These are phyloP conservation scores for Xenopus petersii DNA, from an alignment of 2,797 vertebrate species.

Conservation along the genomic window DNA sequence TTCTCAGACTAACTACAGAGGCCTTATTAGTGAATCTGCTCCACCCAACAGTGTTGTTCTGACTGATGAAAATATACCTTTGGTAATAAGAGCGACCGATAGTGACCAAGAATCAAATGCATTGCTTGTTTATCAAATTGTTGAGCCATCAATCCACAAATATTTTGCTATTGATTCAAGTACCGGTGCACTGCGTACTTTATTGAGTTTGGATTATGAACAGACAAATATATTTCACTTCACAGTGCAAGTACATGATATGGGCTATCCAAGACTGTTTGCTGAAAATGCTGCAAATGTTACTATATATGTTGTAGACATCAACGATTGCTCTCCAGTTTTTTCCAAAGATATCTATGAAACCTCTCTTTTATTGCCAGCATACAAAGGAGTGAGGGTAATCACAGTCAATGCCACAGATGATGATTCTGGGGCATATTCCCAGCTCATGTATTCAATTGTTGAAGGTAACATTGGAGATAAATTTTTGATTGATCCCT, in stretches of 20 bases:
- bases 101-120: slow-evolving; percentile 85
- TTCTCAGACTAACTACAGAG: slow-evolving; percentile 77
- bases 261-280: slow-evolving; percentile 82
- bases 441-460: slow-evolving; percentile 87
- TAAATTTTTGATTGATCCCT: slow-evolving; percentile 83
- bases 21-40: slow-evolving; percentile 89
- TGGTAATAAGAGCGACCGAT: slow-evolving; percentile 89
- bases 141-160: slow-evolving; percentile 85
- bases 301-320: slow-evolving; percentile 85
- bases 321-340: slow-evolving; percentile 89
- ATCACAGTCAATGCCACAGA: slow-evolving; percentile 84
- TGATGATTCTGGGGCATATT: slow-evolving; percentile 82
- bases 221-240: slow-evolving; percentile 82
- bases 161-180: slow-evolving; percentile 94
- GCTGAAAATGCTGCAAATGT: slow-evolving; percentile 89
- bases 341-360: slow-evolving; percentile 85
- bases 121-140: slow-evolving; percentile 92
- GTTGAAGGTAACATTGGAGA: slow-evolving; percentile 95
- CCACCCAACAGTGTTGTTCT: slow-evolving; percentile 85
- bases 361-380: slow-evolving; percentile 80
- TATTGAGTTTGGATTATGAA: slow-evolving; percentile 85
- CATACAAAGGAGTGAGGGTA: slow-evolving; percentile 88
- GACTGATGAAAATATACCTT: slow-evolving; percentile 79
- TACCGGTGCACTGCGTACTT: slow-evolving; percentile 88
- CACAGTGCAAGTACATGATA: slow-evolving; percentile 93